phyloP scores from a whole-genome alignment of 92 coral and sea anemone genomes.

The Chrysogorgia sp. region DNA sequence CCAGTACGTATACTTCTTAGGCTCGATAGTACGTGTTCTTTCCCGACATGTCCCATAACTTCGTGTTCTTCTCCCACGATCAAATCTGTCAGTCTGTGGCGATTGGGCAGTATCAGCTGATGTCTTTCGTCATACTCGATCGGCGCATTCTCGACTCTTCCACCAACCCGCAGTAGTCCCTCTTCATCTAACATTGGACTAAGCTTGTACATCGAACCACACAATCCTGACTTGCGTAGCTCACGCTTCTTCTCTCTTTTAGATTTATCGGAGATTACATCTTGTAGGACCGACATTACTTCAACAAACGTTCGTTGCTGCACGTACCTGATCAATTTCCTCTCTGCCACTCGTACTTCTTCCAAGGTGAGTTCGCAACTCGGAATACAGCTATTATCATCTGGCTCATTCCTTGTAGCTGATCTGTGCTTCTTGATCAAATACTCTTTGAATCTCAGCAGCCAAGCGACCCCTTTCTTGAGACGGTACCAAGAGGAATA shows the following conservation, averaged over 20 bases:
- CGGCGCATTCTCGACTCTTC: no score
- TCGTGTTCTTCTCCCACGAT: no score
- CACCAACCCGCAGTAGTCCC: no score
- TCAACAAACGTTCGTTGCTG: slow-evolving; percentile 46
- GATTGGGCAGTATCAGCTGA: background rate
- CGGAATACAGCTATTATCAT: background rate
- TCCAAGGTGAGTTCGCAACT: background rate
- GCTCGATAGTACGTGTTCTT: no score
- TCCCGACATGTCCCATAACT: background rate
- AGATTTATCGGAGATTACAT: background rate
- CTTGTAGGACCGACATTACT: background rate
- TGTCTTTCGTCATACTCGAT: background rate
- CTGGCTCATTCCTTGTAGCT: background rate
- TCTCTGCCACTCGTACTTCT: slow-evolving; percentile 4
- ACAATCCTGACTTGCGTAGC: background rate
- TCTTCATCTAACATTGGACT: slow-evolving; percentile 4
- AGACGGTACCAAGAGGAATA: no score
- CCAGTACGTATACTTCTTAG: no score
- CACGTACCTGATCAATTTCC: slow-evolving; percentile 46
- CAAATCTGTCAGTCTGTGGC: no score
- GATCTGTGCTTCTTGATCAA: background rate
- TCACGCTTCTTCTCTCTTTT: background rate
- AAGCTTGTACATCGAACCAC: background rate
- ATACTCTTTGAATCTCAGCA: no score
- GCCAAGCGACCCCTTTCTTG: no score